Conservation (phyloP, 1,140 invertebrate genomes). For the Diploscapter pachys region DNA sequence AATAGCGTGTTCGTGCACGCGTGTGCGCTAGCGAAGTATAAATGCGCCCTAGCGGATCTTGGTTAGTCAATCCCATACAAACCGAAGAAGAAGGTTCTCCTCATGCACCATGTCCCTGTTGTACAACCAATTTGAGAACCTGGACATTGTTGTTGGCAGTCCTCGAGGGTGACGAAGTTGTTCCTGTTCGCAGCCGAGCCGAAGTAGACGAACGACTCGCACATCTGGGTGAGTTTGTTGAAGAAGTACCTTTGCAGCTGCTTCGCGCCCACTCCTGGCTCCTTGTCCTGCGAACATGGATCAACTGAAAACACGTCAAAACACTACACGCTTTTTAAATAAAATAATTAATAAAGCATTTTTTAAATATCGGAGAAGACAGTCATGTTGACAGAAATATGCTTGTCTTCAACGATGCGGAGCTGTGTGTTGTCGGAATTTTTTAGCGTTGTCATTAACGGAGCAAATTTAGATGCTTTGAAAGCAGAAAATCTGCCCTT, state of each 20-base stretch:
- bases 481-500: too few relatives aligned
- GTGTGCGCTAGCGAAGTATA: too few relatives aligned
- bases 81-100: not conserved
- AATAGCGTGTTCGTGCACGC: too few relatives aligned
- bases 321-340: conserved; percentile 5
- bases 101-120: not conserved
- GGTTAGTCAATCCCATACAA: not conserved
- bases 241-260: conserved; percentile 44
- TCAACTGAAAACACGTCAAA: conserved; percentile 43
- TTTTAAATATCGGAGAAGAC: not conserved
- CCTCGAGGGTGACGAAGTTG: conserved; percentile 46
- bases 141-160: conserved; percentile 48
- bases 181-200: conserved; percentile 47
- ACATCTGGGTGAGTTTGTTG: conserved; percentile 44
- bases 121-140: conserved; percentile 29
- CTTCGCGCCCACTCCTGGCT: conserved; percentile 44
- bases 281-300: conserved; percentile 45
- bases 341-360: not conserved
- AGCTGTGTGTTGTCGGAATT: too few relatives aligned
- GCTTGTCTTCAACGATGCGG: too few relatives aligned
- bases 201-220: conserved; percentile 47
- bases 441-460: too few relatives aligned
- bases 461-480: too few relatives aligned
- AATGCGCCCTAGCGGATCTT: not conserved
- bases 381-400: too few relatives aligned